Conservation (phyloP, 1,140 invertebrate species). For the Neodiprion pinetum region DNA sequence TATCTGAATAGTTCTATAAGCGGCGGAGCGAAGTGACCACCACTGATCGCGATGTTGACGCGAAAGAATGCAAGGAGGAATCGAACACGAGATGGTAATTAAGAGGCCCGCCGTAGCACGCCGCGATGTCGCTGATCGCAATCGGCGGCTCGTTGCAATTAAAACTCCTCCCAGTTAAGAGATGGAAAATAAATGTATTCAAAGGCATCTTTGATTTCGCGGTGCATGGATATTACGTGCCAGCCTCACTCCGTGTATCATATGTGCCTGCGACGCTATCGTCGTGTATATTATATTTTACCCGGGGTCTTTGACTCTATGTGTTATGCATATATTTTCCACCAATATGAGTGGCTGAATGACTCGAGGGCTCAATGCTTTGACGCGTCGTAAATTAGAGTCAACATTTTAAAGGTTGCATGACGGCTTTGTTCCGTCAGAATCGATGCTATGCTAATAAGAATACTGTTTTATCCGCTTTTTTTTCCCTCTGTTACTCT, state of each 20-base stretch:
- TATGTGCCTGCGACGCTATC: background rate
- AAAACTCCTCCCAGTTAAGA: background rate
- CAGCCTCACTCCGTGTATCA: background rate
- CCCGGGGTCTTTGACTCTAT: constrained; percentile 29
- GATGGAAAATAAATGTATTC: background rate
- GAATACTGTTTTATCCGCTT: background rate
- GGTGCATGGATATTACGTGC: background rate
- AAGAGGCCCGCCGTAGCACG: background rate
- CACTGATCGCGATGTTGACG: too few species aligned
- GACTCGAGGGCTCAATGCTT: constrained; percentile 51
- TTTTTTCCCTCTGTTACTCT: background rate
- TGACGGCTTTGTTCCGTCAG: background rate
- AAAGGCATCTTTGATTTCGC: background rate
- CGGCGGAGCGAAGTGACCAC: too few species aligned
- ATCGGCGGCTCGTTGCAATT: background rate
- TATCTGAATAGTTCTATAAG: background rate
- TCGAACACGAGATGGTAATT: background rate
- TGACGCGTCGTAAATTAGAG: constrained; percentile 61
- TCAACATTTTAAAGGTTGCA: constrained; percentile 19
- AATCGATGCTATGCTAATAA: too few species aligned
- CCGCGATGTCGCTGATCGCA: background rate
- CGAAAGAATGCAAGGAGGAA: background rate
- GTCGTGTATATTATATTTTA: background rate
- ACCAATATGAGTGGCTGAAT: constrained; percentile 58
- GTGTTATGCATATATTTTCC: constrained; percentile 61